These are phyloP conservation scores for Dryobotodes eremita DNA, from an alignment of 2,888 invertebrate genomes.

Conservation along the genomic window DNA sequence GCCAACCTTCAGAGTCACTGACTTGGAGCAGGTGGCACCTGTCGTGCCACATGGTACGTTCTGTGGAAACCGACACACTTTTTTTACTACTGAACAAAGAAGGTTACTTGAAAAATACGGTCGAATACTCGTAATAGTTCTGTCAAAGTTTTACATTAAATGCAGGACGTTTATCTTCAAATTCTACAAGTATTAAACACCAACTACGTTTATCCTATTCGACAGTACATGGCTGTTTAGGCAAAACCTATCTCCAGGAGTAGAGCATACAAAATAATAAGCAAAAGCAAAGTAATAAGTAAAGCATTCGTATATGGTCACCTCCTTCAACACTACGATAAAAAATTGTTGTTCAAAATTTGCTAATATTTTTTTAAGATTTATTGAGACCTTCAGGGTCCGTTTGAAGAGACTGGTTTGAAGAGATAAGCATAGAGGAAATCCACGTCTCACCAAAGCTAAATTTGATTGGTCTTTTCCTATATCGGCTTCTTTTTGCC, in stretches of 20 bases:
- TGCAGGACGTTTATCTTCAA: background rate
- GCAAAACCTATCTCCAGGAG: background rate
- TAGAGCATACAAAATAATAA: too few species aligned
- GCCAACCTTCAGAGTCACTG: constrained; percentile 93
- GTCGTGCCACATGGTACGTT: constrained; percentile 96
- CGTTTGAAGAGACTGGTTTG: background rate
- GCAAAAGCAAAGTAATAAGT: background rate
- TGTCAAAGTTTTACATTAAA: background rate
- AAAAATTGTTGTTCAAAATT: background rate
- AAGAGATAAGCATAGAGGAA: background rate
- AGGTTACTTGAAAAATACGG: background rate
- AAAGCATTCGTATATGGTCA: background rate
- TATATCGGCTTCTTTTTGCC: background rate
- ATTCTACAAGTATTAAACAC: background rate
- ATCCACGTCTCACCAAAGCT: background rate
- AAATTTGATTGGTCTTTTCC: background rate
- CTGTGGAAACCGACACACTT: constrained; percentile 76
- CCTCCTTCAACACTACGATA: background rate
- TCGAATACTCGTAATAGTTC: background rate
- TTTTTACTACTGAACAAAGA: background rate
- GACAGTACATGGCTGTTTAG: too few species aligned
- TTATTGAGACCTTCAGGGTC: background rate
- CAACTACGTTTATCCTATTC: background rate
- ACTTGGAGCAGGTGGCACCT: constrained; percentile 97
- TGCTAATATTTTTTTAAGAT: background rate